Evolutionary conservation across 1,140 invertebrate genomes (phyloP).

Genomic region (Archivesica marissinica): DNA sequence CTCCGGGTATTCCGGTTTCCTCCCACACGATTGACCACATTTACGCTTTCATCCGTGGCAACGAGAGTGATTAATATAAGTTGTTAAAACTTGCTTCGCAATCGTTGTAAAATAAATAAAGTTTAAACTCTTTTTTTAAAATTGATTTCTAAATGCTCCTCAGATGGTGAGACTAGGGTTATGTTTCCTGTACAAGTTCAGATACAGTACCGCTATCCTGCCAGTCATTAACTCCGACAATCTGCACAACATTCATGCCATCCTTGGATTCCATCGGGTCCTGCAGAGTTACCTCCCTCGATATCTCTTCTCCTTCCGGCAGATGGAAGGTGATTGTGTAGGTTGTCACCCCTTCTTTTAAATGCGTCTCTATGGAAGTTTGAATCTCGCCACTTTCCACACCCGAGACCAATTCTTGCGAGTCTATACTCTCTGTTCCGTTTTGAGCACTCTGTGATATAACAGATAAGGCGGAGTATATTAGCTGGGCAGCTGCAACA

Average conservation of each 20-base stretch:
- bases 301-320: constrained; percentile 56
- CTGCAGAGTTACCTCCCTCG: constrained; percentile 39
- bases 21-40: too few relatives aligned
- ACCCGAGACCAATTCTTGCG: constrained; percentile 5
- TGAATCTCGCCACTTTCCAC: constrained; percentile 67
- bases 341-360: constrained; percentile 71
- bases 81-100: too few relatives aligned
- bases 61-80: too few relatives aligned
- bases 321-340: constrained; percentile 77
- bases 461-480: constrained; percentile 86
- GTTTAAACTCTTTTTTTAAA: too few relatives aligned
- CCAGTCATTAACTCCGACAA: constrained; percentile 2
- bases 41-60: too few relatives aligned
- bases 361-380: constrained; percentile 66
- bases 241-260: constrained; percentile 15
- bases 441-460: constrained; percentile 68
- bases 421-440: background rate
- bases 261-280: constrained; percentile 24
- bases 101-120: too few relatives aligned
- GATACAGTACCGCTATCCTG: background rate
- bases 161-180: background rate
- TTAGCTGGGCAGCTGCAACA: constrained; percentile 85
- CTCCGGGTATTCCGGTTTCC: too few relatives aligned
- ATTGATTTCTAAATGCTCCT: too few relatives aligned
- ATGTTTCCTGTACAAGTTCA: background rate